Evolutionary conservation across 1,140 invertebrate species (phyloP).

Genomic region (Bombus huntii): DNA sequence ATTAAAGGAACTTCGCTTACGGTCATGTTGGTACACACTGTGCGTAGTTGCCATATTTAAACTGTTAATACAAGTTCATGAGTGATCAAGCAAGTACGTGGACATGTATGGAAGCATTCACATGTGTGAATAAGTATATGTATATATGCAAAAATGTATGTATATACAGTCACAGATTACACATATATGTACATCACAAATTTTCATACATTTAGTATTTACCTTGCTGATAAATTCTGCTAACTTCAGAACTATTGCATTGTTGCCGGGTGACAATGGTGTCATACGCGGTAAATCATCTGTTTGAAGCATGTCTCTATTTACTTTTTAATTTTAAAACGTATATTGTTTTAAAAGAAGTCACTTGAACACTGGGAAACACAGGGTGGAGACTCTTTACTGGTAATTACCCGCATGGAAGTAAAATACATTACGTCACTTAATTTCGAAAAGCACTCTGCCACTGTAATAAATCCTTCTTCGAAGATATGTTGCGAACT

Average conservation of each 20-base stretch:
- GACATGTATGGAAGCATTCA: neutral
- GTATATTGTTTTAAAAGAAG: neutral
- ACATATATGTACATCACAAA: neutral
- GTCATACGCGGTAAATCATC: slow-evolving; percentile 62
- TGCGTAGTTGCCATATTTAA: slow-evolving; percentile 66
- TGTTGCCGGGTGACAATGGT: slow-evolving; percentile 60
- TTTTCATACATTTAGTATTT: slow-evolving; percentile 33
- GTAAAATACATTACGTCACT: slow-evolving; percentile 17
- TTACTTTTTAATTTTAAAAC: neutral
- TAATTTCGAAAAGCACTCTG: slow-evolving; percentile 23
- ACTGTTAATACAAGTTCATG: neutral
- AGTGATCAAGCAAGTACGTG: slow-evolving; percentile 13
- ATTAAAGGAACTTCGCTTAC: slow-evolving; percentile 54
- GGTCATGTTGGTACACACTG: slow-evolving; percentile 35
- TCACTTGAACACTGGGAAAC: neutral
- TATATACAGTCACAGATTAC: too few species aligned
- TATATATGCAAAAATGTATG: neutral
- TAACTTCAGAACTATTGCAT: slow-evolving; percentile 48
- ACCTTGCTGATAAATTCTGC: slow-evolving; percentile 61
- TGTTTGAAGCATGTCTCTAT: slow-evolving; percentile 30
- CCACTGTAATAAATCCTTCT: neutral
- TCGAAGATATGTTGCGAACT: neutral
- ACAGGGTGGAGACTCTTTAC: neutral
- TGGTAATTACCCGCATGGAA: slow-evolving; percentile 14
- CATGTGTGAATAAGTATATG: neutral